These are phyloP conservation scores for Toxonevra muliebris DNA, from an alignment of 2,888 invertebrate genomes.

Conservation along the genomic window DNA sequence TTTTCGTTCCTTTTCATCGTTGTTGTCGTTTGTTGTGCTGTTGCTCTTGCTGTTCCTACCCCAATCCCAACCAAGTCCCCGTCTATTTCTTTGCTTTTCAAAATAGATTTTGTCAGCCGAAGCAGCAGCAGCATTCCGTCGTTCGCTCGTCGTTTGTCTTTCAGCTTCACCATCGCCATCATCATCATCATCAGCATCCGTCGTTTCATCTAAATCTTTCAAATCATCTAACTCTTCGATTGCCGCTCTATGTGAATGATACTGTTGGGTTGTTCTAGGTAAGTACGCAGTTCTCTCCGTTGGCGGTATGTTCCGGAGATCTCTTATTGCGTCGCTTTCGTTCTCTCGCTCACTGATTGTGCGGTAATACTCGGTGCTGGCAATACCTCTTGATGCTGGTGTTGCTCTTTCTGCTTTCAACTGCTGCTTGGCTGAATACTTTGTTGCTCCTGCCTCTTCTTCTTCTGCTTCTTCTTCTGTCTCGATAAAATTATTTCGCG, in stretches of 20 bases:
- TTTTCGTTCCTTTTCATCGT: slow-evolving; percentile 36
- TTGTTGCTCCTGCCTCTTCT: slow-evolving; percentile 17
- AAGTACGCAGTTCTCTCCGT: slow-evolving; percentile 14
- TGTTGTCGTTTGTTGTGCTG: slow-evolving; percentile 24
- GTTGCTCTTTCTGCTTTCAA: background rate
- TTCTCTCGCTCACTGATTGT: slow-evolving; percentile 42
- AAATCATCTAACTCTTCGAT: slow-evolving; percentile 56
- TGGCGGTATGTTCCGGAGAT: slow-evolving; percentile 21
- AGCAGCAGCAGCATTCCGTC: background rate
- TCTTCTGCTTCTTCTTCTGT: slow-evolving; percentile 40
- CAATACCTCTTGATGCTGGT: background rate
- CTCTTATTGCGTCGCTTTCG: slow-evolving; percentile 18
- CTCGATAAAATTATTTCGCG: slow-evolving; percentile 42
- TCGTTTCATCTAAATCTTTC: slow-evolving; percentile 41
- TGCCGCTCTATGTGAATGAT: slow-evolving; percentile 41
- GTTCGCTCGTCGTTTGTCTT: slow-evolving; percentile 2
- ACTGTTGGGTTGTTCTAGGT: background rate
- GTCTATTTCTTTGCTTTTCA: slow-evolving; percentile 16
- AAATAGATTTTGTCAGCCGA: slow-evolving; percentile 27
- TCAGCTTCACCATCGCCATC: slow-evolving; percentile 5
- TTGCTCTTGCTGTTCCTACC: slow-evolving; percentile 12
- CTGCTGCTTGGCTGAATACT: background rate
- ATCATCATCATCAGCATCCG: slow-evolving; percentile 28
- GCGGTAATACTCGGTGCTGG: slow-evolving; percentile 37
- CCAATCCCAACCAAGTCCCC: slow-evolving; percentile 25